Base-by-base conservation (phyloP, 2,888 invertebrate genomes). In the Drosophila acutilabella region DNA sequence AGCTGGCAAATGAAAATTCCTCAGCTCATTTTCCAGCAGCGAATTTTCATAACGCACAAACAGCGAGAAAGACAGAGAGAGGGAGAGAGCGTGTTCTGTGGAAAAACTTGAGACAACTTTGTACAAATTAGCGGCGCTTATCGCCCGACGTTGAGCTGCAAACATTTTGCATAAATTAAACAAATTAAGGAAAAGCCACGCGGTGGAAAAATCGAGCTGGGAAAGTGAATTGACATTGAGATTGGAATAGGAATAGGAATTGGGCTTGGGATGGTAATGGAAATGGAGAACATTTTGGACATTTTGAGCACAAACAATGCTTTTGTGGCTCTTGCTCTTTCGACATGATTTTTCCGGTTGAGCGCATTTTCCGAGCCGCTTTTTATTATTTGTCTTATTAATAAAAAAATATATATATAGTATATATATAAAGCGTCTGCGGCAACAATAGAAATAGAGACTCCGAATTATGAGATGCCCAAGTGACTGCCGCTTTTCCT, bases 101-200 rank as follows among this genome's bases (percentile, higher is more conserved):
- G 58, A 48, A 70, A 71, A 73, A 80, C 67, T 86, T 83, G 72
- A 72, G 72, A 75, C 87, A 83, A 80, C 62, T 89, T 89, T 80
- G 74, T 83, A 71, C 90, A 89, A 85, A 87, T 88, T 86, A 78
- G 75, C 75, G 76, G 64, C 74, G 83, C 86, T 84, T 84, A 84
- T 84, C 88, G 80, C 33, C 64, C 66, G 48, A 44, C 45, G 69
- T 33, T 59, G 30, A 44, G 69, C 68, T 40, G 66, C 73, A 66
- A 85, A 82, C 88, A 87, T 87, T 85, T 89, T 89, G 90, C 85
- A 89, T 86, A 86, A 86, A 89, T 86, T 89, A 89, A 89, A 80
- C 81, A 82, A 89, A 87, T 89, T 87, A 75, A 57, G 44, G 64
- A 56, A 86, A 80, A 85, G 76, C 82, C 69, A 61, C 38, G 58